Evolutionary conservation across 2,113 vertebrate genomes (phyloP).

Genomic region (Turdus rufiventris): DNA sequence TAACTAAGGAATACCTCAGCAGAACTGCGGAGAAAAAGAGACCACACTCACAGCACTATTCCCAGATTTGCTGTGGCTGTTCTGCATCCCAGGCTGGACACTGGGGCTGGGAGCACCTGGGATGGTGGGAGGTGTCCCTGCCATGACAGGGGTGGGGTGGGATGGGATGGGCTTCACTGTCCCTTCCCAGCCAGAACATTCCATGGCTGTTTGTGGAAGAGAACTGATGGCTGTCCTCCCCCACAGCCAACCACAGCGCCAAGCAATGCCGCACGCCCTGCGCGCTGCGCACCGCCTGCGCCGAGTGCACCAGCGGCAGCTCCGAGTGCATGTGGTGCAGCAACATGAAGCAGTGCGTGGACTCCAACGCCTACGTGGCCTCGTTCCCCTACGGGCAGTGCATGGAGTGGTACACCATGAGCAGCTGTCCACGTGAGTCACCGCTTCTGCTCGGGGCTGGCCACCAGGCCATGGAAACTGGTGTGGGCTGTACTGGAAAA

Average conservation of each 20-base stretch:
- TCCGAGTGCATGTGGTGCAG: slow-evolving; percentile 99
- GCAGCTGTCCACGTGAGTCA: slow-evolving; percentile 90
- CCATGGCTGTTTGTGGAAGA: rapidly evolving
- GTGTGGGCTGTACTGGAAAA: rapidly evolving
- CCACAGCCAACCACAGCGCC: slow-evolving; percentile 91
- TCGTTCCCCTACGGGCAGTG: slow-evolving; percentile 98
- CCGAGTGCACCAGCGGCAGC: slow-evolving; percentile 92
- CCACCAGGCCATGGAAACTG: rapidly evolving
- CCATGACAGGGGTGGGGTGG: neutral
- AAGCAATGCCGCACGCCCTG: slow-evolving; percentile 95
- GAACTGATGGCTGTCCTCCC: neutral
- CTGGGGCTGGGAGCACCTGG: neutral
- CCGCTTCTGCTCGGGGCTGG: neutral
- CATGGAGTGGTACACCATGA: slow-evolving; percentile 98
- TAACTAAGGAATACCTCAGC: neutral
- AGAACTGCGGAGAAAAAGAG: neutral
- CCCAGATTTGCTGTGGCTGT: rapidly evolving
- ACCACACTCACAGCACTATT: rapidly evolving
- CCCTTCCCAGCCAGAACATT: rapidly evolving
- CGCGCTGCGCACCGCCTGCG: slow-evolving; percentile 82
- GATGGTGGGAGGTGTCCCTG: rapidly evolving
- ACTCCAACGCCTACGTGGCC: slow-evolving; percentile 96
- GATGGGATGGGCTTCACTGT: rapidly evolving
- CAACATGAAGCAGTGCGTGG: slow-evolving; percentile 98
- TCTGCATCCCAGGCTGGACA: neutral